Conservation (phyloP, 1,140 invertebrate genomes). For the Polypedilum pembai region DNA sequence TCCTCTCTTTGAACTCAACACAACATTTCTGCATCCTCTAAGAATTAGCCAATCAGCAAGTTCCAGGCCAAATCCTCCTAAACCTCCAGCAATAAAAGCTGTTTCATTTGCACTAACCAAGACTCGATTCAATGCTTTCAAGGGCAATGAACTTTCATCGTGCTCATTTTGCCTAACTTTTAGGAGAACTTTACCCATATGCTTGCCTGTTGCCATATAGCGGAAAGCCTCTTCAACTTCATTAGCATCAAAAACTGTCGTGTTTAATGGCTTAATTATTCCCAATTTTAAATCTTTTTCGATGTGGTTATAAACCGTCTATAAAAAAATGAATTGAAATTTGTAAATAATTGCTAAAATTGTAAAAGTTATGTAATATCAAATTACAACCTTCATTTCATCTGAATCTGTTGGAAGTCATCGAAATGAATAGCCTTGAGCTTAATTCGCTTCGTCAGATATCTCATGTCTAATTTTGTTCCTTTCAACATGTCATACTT, state of each 20-base stretch:
- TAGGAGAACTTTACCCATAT: conserved; percentile 65
- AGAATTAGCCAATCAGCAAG: too few relatives aligned
- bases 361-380: not conserved
- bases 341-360: not conserved
- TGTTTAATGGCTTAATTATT: too few relatives aligned
- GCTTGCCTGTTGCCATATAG: conserved; percentile 72
- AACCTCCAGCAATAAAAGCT: conserved; percentile 56
- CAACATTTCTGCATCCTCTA: conserved; percentile 62
- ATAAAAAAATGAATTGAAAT: not conserved
- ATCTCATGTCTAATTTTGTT: conserved; percentile 57
- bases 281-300: too few relatives aligned
- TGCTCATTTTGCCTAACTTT: conserved; percentile 51
- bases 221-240: conserved; percentile 38
- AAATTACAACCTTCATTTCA: conserved; percentile 43
- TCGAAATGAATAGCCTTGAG: conserved; percentile 85
- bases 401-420: conserved; percentile 53
- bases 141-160: not conserved
- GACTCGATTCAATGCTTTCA: not conserved
- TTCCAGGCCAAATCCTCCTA: conserved; percentile 81
- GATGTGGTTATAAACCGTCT: too few relatives aligned
- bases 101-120: conserved; percentile 39
- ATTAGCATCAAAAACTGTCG: too few relatives aligned
- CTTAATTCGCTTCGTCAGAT: conserved; percentile 74
- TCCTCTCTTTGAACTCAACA: conserved; percentile 67
- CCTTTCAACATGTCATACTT: conserved; percentile 65